Conservation (phyloP, 2,113 vertebrate species). For the Hippocampus barbouri region DNA sequence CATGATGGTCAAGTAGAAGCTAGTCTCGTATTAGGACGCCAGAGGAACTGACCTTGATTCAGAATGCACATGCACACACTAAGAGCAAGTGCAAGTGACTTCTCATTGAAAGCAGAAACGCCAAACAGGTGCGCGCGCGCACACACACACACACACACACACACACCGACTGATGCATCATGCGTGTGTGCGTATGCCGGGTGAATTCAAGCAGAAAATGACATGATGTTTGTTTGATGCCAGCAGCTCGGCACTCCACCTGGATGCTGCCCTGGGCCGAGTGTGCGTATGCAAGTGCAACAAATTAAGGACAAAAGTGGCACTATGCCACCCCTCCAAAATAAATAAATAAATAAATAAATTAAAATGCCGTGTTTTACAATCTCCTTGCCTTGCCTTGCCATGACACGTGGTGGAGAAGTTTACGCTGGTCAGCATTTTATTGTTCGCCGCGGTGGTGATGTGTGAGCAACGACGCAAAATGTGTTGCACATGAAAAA, state of each 20-base stretch:
- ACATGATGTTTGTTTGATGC: constrained; percentile 47
- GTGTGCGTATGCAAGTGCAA: constrained; percentile 15
- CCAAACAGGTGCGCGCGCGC: background rate
- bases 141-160: background rate
- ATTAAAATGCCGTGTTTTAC: background rate
- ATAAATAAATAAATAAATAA: background rate
- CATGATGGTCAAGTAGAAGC: no score
- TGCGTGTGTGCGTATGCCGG: constrained; percentile 35
- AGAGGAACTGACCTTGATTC: background rate
- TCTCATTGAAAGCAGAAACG: background rate
- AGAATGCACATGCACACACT: background rate
- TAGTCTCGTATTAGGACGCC: background rate
- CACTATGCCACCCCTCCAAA: background rate
- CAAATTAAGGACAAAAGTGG: constrained; percentile 33
- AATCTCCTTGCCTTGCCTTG: background rate
- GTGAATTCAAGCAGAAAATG: constrained; percentile 65
- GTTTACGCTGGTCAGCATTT: constrained; percentile 39
- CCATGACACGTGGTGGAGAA: no score
- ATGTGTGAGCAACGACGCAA: constrained; percentile 15
- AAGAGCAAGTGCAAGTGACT: background rate
- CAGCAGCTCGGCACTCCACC: constrained; percentile 56
- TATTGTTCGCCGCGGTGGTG: constrained; percentile 26
- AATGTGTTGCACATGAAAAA: constrained; percentile 44
- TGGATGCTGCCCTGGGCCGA: constrained; percentile 52
- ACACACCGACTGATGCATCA: constrained; percentile 15